phyloP scores from a whole-genome alignment of 2,797 vertebrate species.

The Melanogrammus aeglefinus region DNA sequence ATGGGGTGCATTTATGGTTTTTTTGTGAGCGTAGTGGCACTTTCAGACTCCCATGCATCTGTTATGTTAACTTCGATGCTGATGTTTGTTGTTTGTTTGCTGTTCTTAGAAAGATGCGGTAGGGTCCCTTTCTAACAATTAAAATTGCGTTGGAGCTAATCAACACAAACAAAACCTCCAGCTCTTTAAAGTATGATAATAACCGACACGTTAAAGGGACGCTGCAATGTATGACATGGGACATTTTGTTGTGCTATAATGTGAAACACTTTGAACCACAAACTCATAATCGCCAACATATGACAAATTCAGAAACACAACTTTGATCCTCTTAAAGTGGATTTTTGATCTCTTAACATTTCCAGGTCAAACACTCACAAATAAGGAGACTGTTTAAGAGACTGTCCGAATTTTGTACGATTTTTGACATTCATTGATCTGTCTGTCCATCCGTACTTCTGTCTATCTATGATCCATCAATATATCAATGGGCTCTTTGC shows the following conservation, averaged over 20 bases:
- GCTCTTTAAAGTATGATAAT: too few species aligned
- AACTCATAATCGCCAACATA: not conserved
- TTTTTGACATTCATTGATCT: not conserved
- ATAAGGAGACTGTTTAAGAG: not conserved
- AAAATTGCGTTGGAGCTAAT: too few species aligned
- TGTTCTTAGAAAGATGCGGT: not conserved
- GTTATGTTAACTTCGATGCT: not conserved
- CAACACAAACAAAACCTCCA: too few species aligned
- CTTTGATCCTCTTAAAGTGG: not conserved
- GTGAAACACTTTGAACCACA: not conserved
- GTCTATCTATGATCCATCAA: not conserved
- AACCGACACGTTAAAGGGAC: too few species aligned
- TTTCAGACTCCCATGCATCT: not conserved
- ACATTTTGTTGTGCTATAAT: not conserved
- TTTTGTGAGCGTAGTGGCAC: not conserved
- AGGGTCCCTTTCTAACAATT: not conserved
- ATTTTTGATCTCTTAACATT: too few species aligned
- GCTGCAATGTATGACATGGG: too few species aligned
- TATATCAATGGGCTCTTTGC: too few species aligned
- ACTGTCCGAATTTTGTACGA: not conserved
- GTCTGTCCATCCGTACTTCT: not conserved
- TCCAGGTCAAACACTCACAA: not conserved
- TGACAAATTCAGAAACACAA: not conserved
- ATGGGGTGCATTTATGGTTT: not conserved
- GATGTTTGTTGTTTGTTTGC: not conserved